Evolutionary conservation across 2,113 vertebrate species (phyloP), one percentile per base, ranked within the genome.

Genomic region (Grantiella picta): DNA sequence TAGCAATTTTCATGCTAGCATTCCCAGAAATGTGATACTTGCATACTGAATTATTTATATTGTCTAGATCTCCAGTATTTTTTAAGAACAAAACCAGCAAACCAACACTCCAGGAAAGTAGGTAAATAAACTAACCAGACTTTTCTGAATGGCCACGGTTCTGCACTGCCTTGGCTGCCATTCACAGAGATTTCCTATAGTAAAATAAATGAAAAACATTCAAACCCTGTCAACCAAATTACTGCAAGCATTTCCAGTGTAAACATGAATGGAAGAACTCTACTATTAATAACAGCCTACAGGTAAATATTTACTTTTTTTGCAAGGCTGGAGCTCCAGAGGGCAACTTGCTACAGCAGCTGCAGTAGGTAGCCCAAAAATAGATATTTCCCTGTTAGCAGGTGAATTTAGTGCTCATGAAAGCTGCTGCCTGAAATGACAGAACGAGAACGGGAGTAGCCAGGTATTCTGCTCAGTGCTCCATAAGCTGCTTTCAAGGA

Each of bases 21-120:
- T 81, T 77, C 47, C 33, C 87, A 91, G 85, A 94, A 82, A 94
- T 38, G 50, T 7, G 38, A 85, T 82, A 27, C 70, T 88, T 76
- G 40, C 54, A 31, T 45, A 33, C 90, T 93, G 64, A 89, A 97
- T 97, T 97, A 95, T 95, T 97, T 90, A 96, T 94, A 47, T 59
- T 25, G 49, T 47, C 44, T 49, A 36, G 40, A 35, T 36, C 82
- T 50, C 31, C 25, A 23, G 60, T 38, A 44, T 33, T 86, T 82
- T 86, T 84, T 60, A 56, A 94, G 75, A 94, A 24, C 7, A 42
- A 22, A 82, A 72, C 12, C 28, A 76, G 66, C 47, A 69, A 87
- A 84, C 11, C 10, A 49, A 33, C 29, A 15, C 33, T 80, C 38
- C 61, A 82, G 81, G 72, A 91, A 91, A 21, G 82, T 2, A n/a